Evolutionary conservation across 92 coral and sea anemone species (phyloP), one percentile per base, ranked within the genome.

Genomic region (Epizoanthus illoricatus): DNA sequence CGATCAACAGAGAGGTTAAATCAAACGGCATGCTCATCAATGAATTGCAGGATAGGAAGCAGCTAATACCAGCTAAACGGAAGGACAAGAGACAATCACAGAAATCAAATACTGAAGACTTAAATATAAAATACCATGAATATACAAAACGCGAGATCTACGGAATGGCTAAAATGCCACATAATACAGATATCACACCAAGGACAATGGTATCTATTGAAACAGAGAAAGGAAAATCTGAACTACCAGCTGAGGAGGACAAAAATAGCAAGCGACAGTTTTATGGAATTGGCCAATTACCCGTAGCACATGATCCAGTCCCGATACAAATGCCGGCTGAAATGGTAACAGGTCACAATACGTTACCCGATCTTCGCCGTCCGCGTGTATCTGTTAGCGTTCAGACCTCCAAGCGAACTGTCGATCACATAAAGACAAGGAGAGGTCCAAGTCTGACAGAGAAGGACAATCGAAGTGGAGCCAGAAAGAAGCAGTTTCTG

Each of bases 1-100:
- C 92, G 4, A 67, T 89, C 45, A 89, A 89, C 60, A 73, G 74
- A 49, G 62, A 65, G 62, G 33, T 80, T 2, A 91, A 90, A 76
- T 72, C 88, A 0, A 93, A 93, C 71, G 97, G 90, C 5, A 87
- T 93, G 92, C 64, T 88, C 12, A 72, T 90, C 54, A 84, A 83
- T 80, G 94, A 93, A 41, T 79, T 90, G 9, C 92, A 91, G 52
- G 81, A 86, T 21, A 81, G 89, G 54, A 93, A 93, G 18, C 84
- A 91, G 40, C 28, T 70, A 7, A 91, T 90, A 73, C 94, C 92
- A 47, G 68, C 56, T 16, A 81, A 20, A 15, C n/a, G 58, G 0
- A 81, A 61, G 28, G 52, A 23, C 10, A 71, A 52, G 36, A 72
- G 49, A 16, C 19, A 83, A 8, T 49, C 80, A 60, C 70, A 73